phyloP scores from a whole-genome alignment of 2,797 vertebrate genomes.

The Squalus acanthias region DNA sequence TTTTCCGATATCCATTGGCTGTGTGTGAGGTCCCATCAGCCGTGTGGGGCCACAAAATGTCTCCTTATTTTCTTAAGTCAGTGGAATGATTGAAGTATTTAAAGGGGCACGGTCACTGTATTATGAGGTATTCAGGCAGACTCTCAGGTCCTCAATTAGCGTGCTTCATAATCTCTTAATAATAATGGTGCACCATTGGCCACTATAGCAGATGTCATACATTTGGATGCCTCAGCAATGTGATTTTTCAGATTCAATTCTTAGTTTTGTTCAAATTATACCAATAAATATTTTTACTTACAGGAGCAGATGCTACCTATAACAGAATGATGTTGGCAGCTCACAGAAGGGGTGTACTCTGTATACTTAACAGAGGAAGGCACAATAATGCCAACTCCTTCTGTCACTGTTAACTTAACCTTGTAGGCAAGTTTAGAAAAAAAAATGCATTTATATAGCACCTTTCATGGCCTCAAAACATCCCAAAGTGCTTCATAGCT shows the following conservation, averaged over 20 bases:
- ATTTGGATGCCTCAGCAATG: background rate
- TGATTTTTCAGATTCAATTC: background rate
- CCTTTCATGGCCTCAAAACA: background rate
- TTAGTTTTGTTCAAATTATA: background rate
- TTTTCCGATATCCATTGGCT: background rate
- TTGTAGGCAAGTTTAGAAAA: background rate
- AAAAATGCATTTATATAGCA: background rate
- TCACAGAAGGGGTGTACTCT: background rate
- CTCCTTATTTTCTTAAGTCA: background rate
- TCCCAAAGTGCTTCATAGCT: background rate
- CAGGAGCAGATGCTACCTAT: background rate
- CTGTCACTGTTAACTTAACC: background rate
- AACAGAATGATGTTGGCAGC: background rate
- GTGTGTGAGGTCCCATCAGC: background rate
- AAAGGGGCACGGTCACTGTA: background rate
- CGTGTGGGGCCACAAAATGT: background rate
- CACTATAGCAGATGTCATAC: background rate
- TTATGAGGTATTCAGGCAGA: background rate
- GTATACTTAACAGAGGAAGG: background rate
- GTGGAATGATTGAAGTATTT: background rate
- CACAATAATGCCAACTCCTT: background rate
- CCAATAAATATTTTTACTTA: background rate
- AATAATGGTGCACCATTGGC: background rate
- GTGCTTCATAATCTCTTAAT: background rate
- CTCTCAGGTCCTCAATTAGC: background rate